Conservation (phyloP, 1,140 invertebrate species). For the Halyomorpha halys region DNA sequence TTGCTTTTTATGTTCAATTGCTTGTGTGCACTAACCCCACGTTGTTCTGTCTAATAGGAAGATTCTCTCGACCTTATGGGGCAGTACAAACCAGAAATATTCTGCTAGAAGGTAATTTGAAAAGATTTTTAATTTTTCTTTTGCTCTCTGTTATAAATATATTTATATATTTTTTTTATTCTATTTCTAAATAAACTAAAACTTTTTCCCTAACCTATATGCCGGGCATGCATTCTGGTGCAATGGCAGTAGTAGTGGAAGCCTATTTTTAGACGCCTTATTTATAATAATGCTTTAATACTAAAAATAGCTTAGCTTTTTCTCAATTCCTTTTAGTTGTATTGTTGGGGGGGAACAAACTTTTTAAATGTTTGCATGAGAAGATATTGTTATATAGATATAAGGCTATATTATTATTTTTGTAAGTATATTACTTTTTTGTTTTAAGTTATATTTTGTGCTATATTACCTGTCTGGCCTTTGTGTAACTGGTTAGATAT, state of each 20-base stretch:
- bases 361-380: too few relatives aligned
- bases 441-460: too few relatives aligned
- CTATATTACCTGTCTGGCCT: too few relatives aligned
- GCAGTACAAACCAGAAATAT: constrained; percentile 73
- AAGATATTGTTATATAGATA: too few relatives aligned
- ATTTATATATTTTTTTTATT: not conserved
- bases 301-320: constrained; percentile 14
- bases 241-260: not conserved
- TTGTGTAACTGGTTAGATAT: too few relatives aligned
- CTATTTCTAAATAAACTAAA: not conserved
- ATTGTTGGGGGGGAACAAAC: too few relatives aligned
- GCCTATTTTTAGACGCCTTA: constrained; percentile 27
- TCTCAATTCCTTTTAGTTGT: not conserved
- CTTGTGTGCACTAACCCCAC: constrained; percentile 26
- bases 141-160: constrained; percentile 31
- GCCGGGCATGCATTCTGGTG: constrained; percentile 7
- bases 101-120: constrained; percentile 61
- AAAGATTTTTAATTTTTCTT: constrained; percentile 16
- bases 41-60: constrained; percentile 41
- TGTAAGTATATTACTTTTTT: too few relatives aligned
- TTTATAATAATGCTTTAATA: not conserved
- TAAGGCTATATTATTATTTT: too few relatives aligned
- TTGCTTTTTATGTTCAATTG: constrained; percentile 1
- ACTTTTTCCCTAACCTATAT: not conserved
- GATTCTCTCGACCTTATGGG: constrained; percentile 73